Percentiles rank a stretch among this genome's conserved stretches.
These are phyloP conservation scores for Zaprionus tsacasi DNA, from an alignment of 1,140 invertebrate species.

Conservation along the genomic window DNA sequence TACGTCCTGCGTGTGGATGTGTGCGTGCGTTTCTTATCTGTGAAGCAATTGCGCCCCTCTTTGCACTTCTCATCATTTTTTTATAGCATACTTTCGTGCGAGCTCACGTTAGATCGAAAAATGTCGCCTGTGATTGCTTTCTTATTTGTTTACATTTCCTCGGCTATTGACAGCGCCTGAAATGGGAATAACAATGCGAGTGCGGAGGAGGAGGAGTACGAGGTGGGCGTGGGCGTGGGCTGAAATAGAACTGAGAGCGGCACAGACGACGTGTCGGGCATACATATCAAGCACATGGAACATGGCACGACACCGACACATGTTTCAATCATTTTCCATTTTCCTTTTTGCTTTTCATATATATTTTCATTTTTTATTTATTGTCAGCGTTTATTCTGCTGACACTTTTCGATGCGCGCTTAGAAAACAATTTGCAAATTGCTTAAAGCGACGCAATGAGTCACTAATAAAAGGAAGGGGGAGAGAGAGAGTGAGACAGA, in stretches of 20 bases:
- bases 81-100: conserved; percentile 75
- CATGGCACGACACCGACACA: conserved; percentile 57
- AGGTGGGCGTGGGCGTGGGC: conserved; percentile 22
- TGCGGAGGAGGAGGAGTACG: neutral
- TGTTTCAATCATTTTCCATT: conserved; percentile 82
- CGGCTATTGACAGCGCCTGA: conserved; percentile 65
- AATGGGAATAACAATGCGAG: conserved; percentile 47
- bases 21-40: conserved; percentile 5
- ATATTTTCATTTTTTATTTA: conserved; percentile 55
- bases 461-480: conserved; percentile 19
- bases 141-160: conserved; percentile 78
- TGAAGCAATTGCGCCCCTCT: conserved; percentile 38
- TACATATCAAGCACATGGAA: conserved; percentile 69
- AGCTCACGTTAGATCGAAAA: conserved; percentile 66
- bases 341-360: conserved; percentile 8
- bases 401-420: conserved; percentile 71
- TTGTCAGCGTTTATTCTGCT: conserved; percentile 81
- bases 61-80: conserved; percentile 68
- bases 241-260: conserved; percentile 7
- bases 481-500: neutral
- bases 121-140: conserved; percentile 77
- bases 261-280: conserved; percentile 68
- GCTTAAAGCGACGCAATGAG: conserved; percentile 57
- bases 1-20: conserved; percentile 32
- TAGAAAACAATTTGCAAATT: conserved; percentile 82